These are phyloP conservation scores for Notothenia coriiceps DNA, from an alignment of 2,113 vertebrate species.

Conservation along the genomic window DNA sequence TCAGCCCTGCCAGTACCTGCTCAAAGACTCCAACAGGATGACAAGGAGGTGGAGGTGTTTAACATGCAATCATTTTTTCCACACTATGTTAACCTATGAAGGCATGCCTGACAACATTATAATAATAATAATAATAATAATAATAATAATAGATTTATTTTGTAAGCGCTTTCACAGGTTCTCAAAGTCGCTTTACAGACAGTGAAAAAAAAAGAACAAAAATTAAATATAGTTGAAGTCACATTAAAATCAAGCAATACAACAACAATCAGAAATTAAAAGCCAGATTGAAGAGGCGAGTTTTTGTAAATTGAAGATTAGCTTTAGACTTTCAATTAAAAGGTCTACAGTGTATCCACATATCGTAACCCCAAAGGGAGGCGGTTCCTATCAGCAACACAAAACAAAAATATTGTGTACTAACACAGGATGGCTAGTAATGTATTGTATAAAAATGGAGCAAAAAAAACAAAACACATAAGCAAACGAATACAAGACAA, in stretches of 20 bases:
- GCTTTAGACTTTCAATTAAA: conserved; percentile 6
- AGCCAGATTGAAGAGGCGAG: no score
- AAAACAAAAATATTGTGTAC: background rate
- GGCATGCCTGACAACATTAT: background rate
- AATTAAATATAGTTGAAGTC: no score
- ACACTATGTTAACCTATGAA: background rate
- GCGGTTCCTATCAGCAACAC: background rate
- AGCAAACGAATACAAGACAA: no score
- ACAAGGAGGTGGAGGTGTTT: background rate
- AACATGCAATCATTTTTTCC: background rate
- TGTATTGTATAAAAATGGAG: background rate
- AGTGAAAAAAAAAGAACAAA: no score
- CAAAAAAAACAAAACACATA: background rate
- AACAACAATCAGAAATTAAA: no score
- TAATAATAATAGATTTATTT: no score
- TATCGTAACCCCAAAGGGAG: conserved; percentile 3
- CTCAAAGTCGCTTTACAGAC: no score
- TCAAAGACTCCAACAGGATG: background rate
- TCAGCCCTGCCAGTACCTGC: background rate
- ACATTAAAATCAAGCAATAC: no score
- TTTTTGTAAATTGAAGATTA: background rate
- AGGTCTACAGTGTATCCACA: background rate
- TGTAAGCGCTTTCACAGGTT: no score
- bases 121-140: no score
- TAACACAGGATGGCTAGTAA: background rate